phyloP scores from a whole-genome alignment of 1,140 invertebrate species.

The Procambarus clarkii region DNA sequence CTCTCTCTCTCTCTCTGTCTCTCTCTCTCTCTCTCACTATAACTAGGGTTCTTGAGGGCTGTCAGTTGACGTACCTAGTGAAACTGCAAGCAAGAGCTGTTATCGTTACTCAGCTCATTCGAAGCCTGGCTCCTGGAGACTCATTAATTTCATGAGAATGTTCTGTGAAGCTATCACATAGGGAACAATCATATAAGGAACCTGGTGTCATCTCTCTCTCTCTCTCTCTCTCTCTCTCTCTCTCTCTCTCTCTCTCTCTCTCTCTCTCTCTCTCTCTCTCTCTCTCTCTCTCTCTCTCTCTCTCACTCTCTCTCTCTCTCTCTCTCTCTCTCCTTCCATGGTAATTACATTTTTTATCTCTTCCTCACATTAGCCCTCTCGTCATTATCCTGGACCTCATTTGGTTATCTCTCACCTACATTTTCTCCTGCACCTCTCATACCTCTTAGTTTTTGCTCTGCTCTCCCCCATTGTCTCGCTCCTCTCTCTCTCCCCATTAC shows the following conservation, averaged over 20 bases:
- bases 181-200: too few relatives aligned
- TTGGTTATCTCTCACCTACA: too few relatives aligned
- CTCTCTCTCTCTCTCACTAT: background rate
- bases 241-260: background rate
- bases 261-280: background rate
- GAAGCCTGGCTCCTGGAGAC: background rate
- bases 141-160: background rate
- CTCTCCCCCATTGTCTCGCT: too few relatives aligned
- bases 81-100: background rate
- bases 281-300: background rate
- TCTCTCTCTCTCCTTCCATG: background rate
- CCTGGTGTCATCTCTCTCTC: too few relatives aligned
- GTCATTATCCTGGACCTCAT: too few relatives aligned
- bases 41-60: background rate
- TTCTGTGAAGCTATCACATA: background rate
- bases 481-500: too few relatives aligned
- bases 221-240: too few relatives aligned
- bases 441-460: too few relatives aligned
- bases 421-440: too few relatives aligned
- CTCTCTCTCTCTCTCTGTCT: background rate
- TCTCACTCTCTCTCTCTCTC: background rate
- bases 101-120: background rate
- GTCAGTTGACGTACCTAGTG: background rate
- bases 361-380: too few relatives aligned
- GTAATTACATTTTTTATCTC: too few relatives aligned